A percentile compares a stretch with the other conserved stretches of the same genome.
Conservation (phyloP, 2,113 vertebrate genomes). For the Corythornis madagascariensis region DNA sequence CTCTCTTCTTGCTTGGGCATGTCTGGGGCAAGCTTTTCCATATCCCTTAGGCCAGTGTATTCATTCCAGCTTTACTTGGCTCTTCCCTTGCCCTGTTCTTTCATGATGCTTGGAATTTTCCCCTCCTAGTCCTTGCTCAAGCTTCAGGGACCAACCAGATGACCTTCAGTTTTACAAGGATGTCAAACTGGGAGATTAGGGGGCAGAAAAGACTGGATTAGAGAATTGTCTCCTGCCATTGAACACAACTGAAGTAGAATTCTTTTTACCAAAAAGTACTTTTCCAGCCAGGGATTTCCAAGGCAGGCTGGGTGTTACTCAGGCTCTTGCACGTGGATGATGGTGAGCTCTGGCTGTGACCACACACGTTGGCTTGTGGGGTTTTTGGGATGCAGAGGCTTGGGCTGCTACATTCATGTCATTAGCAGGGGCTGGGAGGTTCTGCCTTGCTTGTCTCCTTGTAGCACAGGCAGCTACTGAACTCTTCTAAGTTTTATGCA, state of each 20-base stretch:
- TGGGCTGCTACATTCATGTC: background rate
- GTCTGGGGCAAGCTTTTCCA: background rate
- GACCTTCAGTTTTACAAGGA: background rate
- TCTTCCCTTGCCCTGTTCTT: background rate
- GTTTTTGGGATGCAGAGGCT: background rate
- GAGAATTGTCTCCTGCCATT: background rate
- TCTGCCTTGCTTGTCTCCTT: background rate
- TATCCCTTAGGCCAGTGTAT: background rate
- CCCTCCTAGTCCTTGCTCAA: background rate
- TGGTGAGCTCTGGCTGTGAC: background rate
- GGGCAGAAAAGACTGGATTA: background rate
- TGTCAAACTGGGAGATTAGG: background rate
- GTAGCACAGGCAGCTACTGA: background rate
- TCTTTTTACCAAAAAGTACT: background rate
- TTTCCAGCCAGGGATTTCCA: background rate
- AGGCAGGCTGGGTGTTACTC: background rate
- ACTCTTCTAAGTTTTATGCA: background rate
- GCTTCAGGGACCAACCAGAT: background rate
- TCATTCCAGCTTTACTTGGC: background rate
- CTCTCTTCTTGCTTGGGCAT: background rate
- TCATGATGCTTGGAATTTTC: background rate
- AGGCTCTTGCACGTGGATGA: too few species aligned
- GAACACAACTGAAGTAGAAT: background rate
- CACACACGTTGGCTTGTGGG: rapidly evolving
- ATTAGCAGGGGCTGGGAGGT: background rate